Evolutionary conservation across 2,888 invertebrate genomes (phyloP).

Genomic region (Eupithecia inturbata): DNA sequence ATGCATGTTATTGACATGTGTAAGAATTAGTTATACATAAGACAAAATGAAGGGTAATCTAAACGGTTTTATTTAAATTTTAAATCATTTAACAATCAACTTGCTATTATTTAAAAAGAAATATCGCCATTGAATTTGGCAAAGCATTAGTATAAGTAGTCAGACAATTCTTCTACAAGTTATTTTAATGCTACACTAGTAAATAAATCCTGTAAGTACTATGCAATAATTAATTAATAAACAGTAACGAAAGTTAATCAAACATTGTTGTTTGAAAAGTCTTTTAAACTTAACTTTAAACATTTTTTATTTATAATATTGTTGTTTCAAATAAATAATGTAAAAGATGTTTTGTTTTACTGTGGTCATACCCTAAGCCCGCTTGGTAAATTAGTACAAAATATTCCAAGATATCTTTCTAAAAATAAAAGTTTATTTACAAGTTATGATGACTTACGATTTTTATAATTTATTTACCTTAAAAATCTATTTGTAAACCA

Average conservation of each 20-base stretch:
- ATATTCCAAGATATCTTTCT: slow-evolving; percentile 66
- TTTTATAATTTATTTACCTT: slow-evolving; percentile 72
- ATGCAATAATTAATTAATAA: slow-evolving; percentile 21
- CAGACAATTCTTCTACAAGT: slow-evolving; percentile 13
- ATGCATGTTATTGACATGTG: slow-evolving; percentile 22
- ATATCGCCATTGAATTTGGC: slow-evolving; percentile 22
- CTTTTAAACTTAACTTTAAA: slow-evolving; percentile 18
- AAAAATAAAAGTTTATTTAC: slow-evolving; percentile 82
- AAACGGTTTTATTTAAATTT: slow-evolving; percentile 20
- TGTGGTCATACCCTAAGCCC: slow-evolving; percentile 18
- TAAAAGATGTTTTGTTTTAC: slow-evolving; percentile 22
- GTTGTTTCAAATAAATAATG: slow-evolving; percentile 33
- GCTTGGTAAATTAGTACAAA: slow-evolving; percentile 45
- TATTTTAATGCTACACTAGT: slow-evolving; percentile 24
- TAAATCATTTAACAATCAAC: slow-evolving; percentile 22
- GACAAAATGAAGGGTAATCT: slow-evolving; percentile 25
- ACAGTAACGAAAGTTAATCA: slow-evolving; percentile 17
- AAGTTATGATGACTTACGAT: slow-evolving; percentile 76
- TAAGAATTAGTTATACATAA: slow-evolving; percentile 12
- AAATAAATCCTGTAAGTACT: slow-evolving; percentile 29
- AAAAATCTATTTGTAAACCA: slow-evolving; percentile 76
- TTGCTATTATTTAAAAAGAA: slow-evolving; percentile 26
- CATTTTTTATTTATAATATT: slow-evolving; percentile 19
- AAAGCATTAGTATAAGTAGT: slow-evolving; percentile 21
- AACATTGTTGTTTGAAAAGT: slow-evolving; percentile 17